Conservation (phyloP, 2,797 vertebrate species). For the Lagodon rhomboides region DNA sequence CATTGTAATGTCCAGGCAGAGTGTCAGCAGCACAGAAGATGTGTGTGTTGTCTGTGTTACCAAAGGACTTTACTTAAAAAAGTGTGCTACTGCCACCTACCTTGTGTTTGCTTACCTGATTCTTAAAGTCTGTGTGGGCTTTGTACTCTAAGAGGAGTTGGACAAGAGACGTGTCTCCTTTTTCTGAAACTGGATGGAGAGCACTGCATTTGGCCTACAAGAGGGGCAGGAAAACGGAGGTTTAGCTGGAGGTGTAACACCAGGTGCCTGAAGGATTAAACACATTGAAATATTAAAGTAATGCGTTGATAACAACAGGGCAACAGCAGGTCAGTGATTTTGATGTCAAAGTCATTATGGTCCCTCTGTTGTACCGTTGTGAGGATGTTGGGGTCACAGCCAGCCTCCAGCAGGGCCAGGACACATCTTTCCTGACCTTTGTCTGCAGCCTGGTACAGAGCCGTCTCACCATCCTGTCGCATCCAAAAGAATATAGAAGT, state of each 20-base stretch:
- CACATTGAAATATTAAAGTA: neutral
- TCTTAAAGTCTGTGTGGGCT: constrained; percentile 80
- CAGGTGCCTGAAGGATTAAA: neutral
- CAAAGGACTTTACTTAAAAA: constrained; percentile 7
- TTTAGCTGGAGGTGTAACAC: neutral
- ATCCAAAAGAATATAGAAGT: neutral
- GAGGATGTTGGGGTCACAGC: constrained; percentile 89
- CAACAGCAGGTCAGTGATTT: neutral
- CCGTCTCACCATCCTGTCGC: constrained; percentile 89
- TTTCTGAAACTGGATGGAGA: constrained; percentile 87
- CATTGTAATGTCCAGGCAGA: neutral
- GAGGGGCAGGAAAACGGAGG: neutral
- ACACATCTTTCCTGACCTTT: constrained; percentile 88
- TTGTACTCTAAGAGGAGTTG: constrained; percentile 86
- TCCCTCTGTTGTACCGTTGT: constrained; percentile 79
- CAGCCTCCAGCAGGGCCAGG: constrained; percentile 86
- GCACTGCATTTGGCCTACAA: constrained; percentile 81
- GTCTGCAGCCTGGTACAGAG: constrained; percentile 90
- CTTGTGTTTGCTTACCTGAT: constrained; percentile 79
- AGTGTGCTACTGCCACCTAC: constrained; percentile 32
- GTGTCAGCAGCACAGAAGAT: neutral
- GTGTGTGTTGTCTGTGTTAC: neutral
- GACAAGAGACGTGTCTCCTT: constrained; percentile 85
- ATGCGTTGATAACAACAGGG: constrained; percentile 7
- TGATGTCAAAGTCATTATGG: neutral